These are phyloP conservation scores for Sebastes steindachneri DNA, from an alignment of 2,797 vertebrate species.

Conservation along the genomic window DNA sequence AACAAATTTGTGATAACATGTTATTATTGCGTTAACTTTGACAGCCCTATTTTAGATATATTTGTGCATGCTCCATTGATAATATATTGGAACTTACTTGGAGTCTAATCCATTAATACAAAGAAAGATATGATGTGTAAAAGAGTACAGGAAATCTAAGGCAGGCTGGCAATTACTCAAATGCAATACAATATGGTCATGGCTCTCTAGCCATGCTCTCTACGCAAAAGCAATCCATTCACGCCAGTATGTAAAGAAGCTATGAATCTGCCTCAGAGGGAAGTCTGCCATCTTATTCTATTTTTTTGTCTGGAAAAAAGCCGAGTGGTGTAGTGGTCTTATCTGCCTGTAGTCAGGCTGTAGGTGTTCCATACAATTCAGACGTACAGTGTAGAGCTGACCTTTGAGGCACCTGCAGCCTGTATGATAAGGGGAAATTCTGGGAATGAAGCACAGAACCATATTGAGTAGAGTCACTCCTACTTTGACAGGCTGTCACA, in stretches of 20 bases:
- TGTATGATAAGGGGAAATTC: not conserved
- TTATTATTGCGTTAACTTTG: too few relatives aligned
- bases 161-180: constrained; percentile 15
- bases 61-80: not conserved
- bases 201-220: not conserved
- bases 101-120: constrained; percentile 15
- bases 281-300: not conserved
- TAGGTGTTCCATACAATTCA: too few relatives aligned
- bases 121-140: constrained; percentile 2
- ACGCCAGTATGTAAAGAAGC: not conserved
- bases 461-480: not conserved
- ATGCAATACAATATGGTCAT: constrained; percentile 1
- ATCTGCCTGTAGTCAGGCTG: too few relatives aligned
- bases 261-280: constrained; percentile 13
- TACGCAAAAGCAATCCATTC: not conserved
- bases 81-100: not conserved
- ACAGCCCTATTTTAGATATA: not conserved
- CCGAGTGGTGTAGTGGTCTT: not conserved
- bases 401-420: not conserved
- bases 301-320: not conserved
- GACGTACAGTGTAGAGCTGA: too few relatives aligned
- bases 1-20: too few relatives aligned
- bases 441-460: not conserved
- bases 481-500: constrained; percentile 18
- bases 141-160: constrained; percentile 12